Percentiles rank a stretch among this genome's conserved stretches.
Conservation (phyloP, 1,140 invertebrate genomes). For the Leptinotarsa texana region DNA sequence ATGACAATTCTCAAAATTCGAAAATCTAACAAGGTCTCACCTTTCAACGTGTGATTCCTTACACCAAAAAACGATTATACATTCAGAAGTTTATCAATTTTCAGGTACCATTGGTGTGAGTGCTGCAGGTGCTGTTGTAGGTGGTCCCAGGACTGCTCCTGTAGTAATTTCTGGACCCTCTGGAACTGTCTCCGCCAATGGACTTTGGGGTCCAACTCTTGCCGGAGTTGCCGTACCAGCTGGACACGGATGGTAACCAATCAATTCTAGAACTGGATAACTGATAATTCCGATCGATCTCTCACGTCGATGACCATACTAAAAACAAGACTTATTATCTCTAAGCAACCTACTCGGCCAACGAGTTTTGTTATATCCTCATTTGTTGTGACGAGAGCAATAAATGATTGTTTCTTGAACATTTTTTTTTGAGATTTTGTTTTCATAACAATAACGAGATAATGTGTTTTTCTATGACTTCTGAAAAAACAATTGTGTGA, state of each 20-base stretch:
- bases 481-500: too few relatives aligned
- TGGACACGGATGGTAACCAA: conserved; percentile 14
- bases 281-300: neutral
- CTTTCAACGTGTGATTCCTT: too few relatives aligned
- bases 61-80: too few relatives aligned
- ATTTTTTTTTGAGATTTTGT: too few relatives aligned
- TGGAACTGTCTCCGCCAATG: conserved; percentile 42
- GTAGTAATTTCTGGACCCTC: conserved; percentile 46
- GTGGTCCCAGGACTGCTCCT: conserved; percentile 45
- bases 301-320: neutral
- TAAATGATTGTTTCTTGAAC: too few relatives aligned
- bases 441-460: too few relatives aligned
- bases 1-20: too few relatives aligned
- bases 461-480: too few relatives aligned
- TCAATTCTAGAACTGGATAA: neutral
- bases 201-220: conserved; percentile 37
- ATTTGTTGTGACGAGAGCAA: too few relatives aligned
- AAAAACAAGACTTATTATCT: neutral
- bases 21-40: too few relatives aligned
- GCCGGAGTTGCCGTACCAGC: conserved; percentile 28
- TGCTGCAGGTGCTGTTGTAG: conserved; percentile 41
- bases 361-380: too few relatives aligned
- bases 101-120: conserved; percentile 33
- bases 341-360: neutral
- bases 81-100: conserved; percentile 13